Evolutionary conservation across 2,888 invertebrate species (phyloP).

Genomic region (Sarcophaga rosellei): DNA sequence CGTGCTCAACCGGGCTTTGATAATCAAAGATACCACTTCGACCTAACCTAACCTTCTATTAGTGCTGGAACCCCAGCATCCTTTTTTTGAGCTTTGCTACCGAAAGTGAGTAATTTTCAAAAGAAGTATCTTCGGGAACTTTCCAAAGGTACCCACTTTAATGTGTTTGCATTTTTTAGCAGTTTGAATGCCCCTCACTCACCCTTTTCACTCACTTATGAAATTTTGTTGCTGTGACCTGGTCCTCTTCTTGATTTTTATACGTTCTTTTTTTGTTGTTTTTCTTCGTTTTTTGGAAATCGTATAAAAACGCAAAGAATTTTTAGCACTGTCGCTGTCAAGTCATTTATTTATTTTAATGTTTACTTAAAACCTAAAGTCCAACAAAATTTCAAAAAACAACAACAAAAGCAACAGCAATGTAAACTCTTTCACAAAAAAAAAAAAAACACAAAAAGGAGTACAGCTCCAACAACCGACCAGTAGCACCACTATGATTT

Average conservation of each 20-base stretch:
- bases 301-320: conserved; percentile 71
- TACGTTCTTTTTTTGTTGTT: not conserved
- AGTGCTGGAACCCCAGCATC: too few relatives aligned
- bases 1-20: too few relatives aligned
- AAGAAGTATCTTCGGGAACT: not conserved
- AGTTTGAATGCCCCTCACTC: conserved; percentile 6
- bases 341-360: conserved; percentile 79
- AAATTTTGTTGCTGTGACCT: not conserved
- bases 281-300: conserved; percentile 46
- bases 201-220: too few relatives aligned
- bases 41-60: too few relatives aligned
- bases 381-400: conserved; percentile 59
- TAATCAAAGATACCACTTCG: too few relatives aligned
- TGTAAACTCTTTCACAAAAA: conserved; percentile 73
- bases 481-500: conserved; percentile 62
- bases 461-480: conserved; percentile 23
- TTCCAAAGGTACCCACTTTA: conserved; percentile 26
- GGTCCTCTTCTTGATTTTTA: conserved; percentile 10
- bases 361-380: conserved; percentile 73
- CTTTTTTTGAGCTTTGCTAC: too few relatives aligned
- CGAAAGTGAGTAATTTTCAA: too few relatives aligned
- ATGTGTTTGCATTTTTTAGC: conserved; percentile 54
- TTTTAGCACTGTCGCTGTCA: conserved; percentile 76
- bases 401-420: conserved; percentile 19
- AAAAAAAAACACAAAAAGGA: conserved; percentile 72